Conservation (phyloP, 1,140 invertebrate genomes). For the Elymnias hypermnestra region DNA sequence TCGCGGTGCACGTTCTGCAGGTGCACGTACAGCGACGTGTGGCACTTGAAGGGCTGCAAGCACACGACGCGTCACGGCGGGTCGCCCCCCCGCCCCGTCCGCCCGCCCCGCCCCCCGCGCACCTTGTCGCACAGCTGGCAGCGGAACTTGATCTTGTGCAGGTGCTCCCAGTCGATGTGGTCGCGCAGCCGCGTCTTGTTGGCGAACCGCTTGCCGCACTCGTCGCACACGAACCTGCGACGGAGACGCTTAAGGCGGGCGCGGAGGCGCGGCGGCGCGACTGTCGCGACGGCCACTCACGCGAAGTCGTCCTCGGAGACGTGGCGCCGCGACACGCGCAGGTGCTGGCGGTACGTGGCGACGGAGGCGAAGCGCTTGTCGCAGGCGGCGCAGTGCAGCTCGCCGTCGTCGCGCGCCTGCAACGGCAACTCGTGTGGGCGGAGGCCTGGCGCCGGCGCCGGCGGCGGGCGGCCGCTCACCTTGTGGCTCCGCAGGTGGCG, state of each 20-base stretch:
- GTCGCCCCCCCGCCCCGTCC: no score
- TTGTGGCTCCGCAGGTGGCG: slow-evolving; percentile 55
- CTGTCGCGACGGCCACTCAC: slow-evolving; percentile 18
- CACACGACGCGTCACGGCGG: neutral
- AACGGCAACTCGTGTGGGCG: no score
- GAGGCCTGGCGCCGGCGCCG: neutral
- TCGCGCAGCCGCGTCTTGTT: slow-evolving; percentile 51
- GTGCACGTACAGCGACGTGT: slow-evolving; percentile 63
- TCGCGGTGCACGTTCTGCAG: slow-evolving; percentile 56
- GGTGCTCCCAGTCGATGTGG: slow-evolving; percentile 66
- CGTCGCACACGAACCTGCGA: slow-evolving; percentile 48
- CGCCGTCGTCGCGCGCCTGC: slow-evolving; percentile 50
- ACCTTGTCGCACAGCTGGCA: slow-evolving; percentile 61
- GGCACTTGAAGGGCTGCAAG: slow-evolving; percentile 60
- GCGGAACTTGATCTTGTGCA: slow-evolving; percentile 52
- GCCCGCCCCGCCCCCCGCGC: no score
- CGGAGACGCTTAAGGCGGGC: neutral
- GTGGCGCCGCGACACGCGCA: slow-evolving; percentile 43
- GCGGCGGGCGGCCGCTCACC: slow-evolving; percentile 31
- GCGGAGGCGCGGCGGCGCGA: no score
- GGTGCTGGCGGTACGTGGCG: slow-evolving; percentile 57
- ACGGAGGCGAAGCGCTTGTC: slow-evolving; percentile 56
- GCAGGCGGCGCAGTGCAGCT: slow-evolving; percentile 50
- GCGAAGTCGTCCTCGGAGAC: slow-evolving; percentile 54
- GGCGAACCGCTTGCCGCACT: slow-evolving; percentile 60